A percentile compares a stretch with the other conserved stretches of the same genome.
Conservation (phyloP, 2,888 invertebrate species). For the Danaus chrysippus region DNA sequence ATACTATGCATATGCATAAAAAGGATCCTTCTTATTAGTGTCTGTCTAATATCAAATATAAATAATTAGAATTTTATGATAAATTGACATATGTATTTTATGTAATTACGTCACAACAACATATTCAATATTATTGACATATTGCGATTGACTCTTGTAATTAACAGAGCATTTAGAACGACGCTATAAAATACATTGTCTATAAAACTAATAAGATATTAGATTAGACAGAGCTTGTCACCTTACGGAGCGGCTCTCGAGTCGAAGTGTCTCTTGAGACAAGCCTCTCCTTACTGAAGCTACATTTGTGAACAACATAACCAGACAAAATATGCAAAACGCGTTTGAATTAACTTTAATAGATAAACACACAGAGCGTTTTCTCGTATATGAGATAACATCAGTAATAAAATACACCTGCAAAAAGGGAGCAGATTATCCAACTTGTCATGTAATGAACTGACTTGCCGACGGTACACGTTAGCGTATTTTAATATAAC, state of each 20-base stretch:
- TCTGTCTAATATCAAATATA: too few relatives aligned
- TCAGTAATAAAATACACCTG: slow-evolving; percentile 22
- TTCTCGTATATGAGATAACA: slow-evolving; percentile 12
- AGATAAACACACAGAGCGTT: slow-evolving; percentile 28
- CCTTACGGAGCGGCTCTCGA: slow-evolving; percentile 55
- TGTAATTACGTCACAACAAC: too few relatives aligned
- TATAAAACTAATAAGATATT: slow-evolving; percentile 20
- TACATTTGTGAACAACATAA: slow-evolving; percentile 64
- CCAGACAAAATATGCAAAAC: slow-evolving; percentile 60
- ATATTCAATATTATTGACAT: too few relatives aligned
- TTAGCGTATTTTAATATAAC: slow-evolving; percentile 33
- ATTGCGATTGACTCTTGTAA: too few relatives aligned
- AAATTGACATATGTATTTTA: too few relatives aligned
- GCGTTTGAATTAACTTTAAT: slow-evolving; percentile 40
- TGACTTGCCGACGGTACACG: slow-evolving; percentile 27
- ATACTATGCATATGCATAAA: neutral
- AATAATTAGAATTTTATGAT: too few relatives aligned
- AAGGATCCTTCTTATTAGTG: too few relatives aligned
- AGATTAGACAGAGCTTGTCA: slow-evolving; percentile 70
- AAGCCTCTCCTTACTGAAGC: slow-evolving; percentile 52
- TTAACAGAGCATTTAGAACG: too few relatives aligned
- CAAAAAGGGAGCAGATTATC: slow-evolving; percentile 28
- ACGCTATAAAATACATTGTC: slow-evolving; percentile 30
- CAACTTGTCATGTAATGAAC: slow-evolving; percentile 32
- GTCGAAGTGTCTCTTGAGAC: slow-evolving; percentile 62